Evolutionary conservation across 2,888 invertebrate species (phyloP), one percentile per base, ranked within the genome.

Genomic region (Lithophane ornitopus): DNA sequence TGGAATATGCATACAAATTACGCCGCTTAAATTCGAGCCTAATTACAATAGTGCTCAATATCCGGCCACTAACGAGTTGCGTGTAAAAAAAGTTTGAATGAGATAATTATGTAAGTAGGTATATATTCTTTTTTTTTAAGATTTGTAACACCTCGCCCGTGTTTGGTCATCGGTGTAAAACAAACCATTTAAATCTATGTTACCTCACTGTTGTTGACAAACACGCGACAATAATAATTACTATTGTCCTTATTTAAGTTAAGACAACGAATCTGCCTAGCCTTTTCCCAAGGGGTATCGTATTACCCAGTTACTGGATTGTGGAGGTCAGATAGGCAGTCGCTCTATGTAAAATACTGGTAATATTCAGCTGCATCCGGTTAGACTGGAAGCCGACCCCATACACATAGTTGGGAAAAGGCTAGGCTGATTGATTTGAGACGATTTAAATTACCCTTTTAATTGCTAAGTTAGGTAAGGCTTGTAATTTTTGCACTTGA

Each of bases 1-100:
- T 19, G 49, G 19, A 3, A 56, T 56, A 34, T 26, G 61, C 46
- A 78, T 78, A 79, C 22, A 73, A 80, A 74, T 52, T 22, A 58
- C 26, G 11, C 4, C 44, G 34, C 14, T 52, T 68, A 58, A 62
- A 52, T 26, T 62, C 2, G 8, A 74, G 34, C 56, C 41, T 63
- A 41, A 73, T 67, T 80, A n/a, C 28, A 66, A 66, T 56, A 63
- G 11, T n/a, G 49, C 2, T 16, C 28, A 65, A 74, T 70, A 70
- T 67, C 56, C 49, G 70, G 65, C 19, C n/a, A 19, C 34, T 22
- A 63, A 65, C 0, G 39, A 66, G 14, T 11, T 9, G 4, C 34
- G 34, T 22, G 9, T 28, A 34, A 52, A 63, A 72, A 73, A 54
- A 22, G 8, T 12, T 54, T 39, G 7, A n/a, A 61, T 61, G 14